Evolutionary conservation across 64 coral and sea anemone genomes (phyloP), one percentile per base, ranked within the genome.

Genomic region (Hydrozoanthus tunicans): DNA sequence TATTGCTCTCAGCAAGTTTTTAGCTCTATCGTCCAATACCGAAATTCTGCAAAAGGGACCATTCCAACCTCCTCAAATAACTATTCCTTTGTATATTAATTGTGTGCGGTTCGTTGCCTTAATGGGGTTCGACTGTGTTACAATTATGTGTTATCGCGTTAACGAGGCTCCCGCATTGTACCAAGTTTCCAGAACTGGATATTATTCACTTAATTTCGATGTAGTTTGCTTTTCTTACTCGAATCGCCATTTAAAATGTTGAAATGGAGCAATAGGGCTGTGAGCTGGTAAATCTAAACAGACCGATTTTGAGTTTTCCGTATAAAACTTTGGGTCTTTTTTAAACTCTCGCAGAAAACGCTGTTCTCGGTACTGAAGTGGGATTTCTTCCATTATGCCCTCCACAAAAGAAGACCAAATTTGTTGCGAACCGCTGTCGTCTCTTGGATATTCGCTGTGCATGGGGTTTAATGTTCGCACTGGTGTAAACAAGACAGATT

Each of bases 391-490:
- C 25, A 56, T 72, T 6, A 79, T 9, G 6, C 55, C 43, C n/a
- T 65, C 51, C 20, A 93, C 65, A 72, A 93, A 62, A 6, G 76
- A 79, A 13, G 84, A 89, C 92, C 92, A 93, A 61, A 93, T 64
- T 27, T 56, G 17, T 26, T 89, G 43, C 0, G 64, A 64, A n/a
- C 81, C 62, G 3, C 8, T 59, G 15, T 93, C 85, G n/a, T 93
- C 64, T 72, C 57, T 70, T 4, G 92, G 92, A 67, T 93, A 93
- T 9, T 93, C 10, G 13, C 56, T 24, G 58, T 93, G 92, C 0
- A 57, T 25, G 14, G 92, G 51, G 77, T 93, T 93, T 6, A 56
- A 6, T 51, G 74, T 10, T 12, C 51, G 66, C 14, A 93, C 86
- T 14, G 85, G 92, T 3, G 83, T 76, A 4, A 73, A 93, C 64